phyloP scores from a whole-genome alignment of 2,797 vertebrate species.

The Myioborus melanocephalus region DNA sequence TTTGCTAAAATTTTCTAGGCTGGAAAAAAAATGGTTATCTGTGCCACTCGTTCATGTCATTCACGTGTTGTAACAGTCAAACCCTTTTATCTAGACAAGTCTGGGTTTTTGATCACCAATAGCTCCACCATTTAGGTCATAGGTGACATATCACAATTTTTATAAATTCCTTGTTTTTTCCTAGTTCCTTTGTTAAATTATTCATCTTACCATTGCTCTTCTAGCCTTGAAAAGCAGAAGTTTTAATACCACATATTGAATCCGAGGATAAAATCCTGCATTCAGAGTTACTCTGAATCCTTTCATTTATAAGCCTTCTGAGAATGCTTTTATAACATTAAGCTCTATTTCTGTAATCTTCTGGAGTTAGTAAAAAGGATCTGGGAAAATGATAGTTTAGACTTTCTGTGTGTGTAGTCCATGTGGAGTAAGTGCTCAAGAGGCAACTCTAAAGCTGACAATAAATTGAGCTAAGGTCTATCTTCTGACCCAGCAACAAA shows the following conservation, averaged over 20 bases:
- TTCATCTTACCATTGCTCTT: not conserved
- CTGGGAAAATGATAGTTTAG: not conserved
- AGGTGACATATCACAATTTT: not conserved
- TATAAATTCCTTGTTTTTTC: not conserved
- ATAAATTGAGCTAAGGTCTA: not conserved
- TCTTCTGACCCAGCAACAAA: not conserved
- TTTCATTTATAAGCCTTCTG: not conserved
- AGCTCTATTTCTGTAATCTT: not conserved
- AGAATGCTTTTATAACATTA: not conserved
- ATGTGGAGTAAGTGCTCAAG: not conserved
- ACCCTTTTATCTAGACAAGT: not conserved
- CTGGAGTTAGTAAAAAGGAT: not conserved
- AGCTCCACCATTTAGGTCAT: not conserved
- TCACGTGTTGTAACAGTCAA: fast-evolving
- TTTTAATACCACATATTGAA: not conserved
- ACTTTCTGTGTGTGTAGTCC: not conserved
- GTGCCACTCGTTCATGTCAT: not conserved
- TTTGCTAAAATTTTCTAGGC: not conserved
- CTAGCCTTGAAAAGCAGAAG: not conserved
- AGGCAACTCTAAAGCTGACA: not conserved
- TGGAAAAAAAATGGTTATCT: not conserved
- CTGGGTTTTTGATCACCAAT: not conserved
- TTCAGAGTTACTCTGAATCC: not conserved
- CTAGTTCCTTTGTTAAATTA: not conserved
- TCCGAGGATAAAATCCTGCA: not conserved